A percentile compares a stretch with the other conserved stretches of the same genome.
phyloP scores from a whole-genome alignment of 2,113 vertebrate genomes.

The Heterocephalus glaber region DNA sequence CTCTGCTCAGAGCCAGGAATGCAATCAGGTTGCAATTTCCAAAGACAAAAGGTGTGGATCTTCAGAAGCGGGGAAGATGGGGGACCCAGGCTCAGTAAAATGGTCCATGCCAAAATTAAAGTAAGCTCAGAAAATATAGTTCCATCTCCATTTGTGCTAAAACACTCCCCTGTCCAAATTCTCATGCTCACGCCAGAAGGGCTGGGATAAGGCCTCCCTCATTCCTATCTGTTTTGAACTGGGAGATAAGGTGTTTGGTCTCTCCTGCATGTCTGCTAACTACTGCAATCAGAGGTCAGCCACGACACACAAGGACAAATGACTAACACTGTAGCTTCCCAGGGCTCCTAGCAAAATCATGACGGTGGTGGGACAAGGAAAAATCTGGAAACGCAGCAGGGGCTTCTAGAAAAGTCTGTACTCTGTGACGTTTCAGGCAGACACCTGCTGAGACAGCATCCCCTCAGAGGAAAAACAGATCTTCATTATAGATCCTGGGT shows the following conservation, averaged over 20 bases:
- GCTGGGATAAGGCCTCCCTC: neutral
- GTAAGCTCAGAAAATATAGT: neutral
- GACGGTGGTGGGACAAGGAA: neutral
- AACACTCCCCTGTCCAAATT: neutral
- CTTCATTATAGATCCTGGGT: neutral
- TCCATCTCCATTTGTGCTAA: neutral
- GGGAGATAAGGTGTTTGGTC: neutral
- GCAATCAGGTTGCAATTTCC: neutral
- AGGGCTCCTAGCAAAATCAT: neutral
- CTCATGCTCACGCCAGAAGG: accelerated
- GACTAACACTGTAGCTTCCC: neutral
- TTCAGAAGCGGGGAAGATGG: neutral
- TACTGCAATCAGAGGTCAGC: neutral
- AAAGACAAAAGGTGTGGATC: neutral
- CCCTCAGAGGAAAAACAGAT: neutral
- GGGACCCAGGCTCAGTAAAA: neutral
- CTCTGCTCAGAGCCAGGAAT: neutral
- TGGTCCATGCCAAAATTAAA: neutral
- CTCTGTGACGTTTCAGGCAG: neutral
- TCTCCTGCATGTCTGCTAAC: neutral
- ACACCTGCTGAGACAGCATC: neutral
- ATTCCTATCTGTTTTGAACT: neutral
- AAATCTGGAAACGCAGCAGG: neutral
- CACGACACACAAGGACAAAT: neutral
- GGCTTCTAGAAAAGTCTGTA: neutral